Base-by-base conservation (phyloP, 2,113 vertebrate species). In the Peromyscus maniculatus region DNA sequence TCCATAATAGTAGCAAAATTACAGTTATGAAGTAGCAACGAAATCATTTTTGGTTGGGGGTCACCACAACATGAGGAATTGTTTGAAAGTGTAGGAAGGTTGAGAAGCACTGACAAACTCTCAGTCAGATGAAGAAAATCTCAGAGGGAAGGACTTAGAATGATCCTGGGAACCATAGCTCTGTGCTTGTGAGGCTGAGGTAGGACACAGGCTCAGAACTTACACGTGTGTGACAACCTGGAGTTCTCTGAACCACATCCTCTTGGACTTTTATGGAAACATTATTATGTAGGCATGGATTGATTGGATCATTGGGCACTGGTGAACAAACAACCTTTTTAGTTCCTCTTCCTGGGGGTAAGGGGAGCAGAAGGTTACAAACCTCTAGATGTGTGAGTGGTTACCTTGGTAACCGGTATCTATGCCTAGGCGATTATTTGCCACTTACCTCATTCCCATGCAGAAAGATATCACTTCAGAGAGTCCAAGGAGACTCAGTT, bases 161-260 rank as follows among this genome's bases (percentile, higher is more conserved):
- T 39, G 28, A 31, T 4, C 46, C 31, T 7, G 28, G 43, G 57
- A 57, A 59, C 21, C 33, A 28, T 11, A 39, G n/a, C 13, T 33
- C 78, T 39, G 39, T 78, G 3, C 26, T 16, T 7, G 1, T 36
- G 9, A 36, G 74, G 5, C 9, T 52, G 49, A 21, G 0, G 17
- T 5, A 9, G 19, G n/a, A 28, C 39, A 31, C 2, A 2, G 2
- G 26, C 43, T 67, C 5, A 16, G 9, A 1, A 15, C 9, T 0
- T 9, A 22, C n/a, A 43, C 36, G 16, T 39, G 6, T 62, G 26
- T 55, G 28, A 16, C 33, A 33, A 39, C 49, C 28, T 59, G 6
- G 28, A 59, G 8, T 19, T 84, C 31, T 28, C 3, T 31, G 24
- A 62, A 17, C 19, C 26, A 6, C 16, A 31, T 64, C 55, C 7